Evolutionary conservation across 2,113 vertebrate genomes (phyloP).

Genomic region (Diphyllodes magnificus): DNA sequence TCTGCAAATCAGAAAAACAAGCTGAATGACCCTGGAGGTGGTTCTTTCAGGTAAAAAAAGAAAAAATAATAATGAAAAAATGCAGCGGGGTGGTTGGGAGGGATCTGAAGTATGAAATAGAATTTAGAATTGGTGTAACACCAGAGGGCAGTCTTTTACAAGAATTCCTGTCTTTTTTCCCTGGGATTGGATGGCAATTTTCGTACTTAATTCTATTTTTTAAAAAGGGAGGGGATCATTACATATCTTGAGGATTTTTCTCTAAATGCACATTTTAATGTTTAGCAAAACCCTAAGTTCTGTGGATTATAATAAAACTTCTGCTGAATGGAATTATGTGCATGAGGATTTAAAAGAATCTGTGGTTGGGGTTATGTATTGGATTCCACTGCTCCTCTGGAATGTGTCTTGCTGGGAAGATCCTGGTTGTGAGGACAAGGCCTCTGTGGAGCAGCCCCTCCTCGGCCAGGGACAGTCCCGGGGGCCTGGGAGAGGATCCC

Average conservation of each 20-base stretch:
- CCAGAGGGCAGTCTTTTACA: slow-evolving; percentile 89
- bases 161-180: slow-evolving; percentile 41
- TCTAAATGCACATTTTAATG: neutral
- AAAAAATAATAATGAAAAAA: neutral
- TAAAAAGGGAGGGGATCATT: neutral
- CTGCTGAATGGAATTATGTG: neutral
- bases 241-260: neutral
- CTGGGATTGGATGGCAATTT: neutral
- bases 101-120: neutral
- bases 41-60: slow-evolving; percentile 81
- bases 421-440: neutral
- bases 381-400: neutral
- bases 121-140: slow-evolving; percentile 58
- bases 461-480: accelerated
- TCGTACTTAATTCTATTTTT: neutral
- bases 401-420: neutral
- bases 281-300: neutral
- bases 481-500: neutral
- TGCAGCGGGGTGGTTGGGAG: neutral
- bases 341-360: neutral
- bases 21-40: slow-evolving; percentile 83
- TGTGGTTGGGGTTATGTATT: accelerated
- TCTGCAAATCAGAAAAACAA: slow-evolving; percentile 87
- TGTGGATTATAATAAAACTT: neutral
- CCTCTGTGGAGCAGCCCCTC: neutral